These are phyloP conservation scores for Mareca strepera DNA, from an alignment of 2,797 vertebrate species.

Conservation along the genomic window DNA sequence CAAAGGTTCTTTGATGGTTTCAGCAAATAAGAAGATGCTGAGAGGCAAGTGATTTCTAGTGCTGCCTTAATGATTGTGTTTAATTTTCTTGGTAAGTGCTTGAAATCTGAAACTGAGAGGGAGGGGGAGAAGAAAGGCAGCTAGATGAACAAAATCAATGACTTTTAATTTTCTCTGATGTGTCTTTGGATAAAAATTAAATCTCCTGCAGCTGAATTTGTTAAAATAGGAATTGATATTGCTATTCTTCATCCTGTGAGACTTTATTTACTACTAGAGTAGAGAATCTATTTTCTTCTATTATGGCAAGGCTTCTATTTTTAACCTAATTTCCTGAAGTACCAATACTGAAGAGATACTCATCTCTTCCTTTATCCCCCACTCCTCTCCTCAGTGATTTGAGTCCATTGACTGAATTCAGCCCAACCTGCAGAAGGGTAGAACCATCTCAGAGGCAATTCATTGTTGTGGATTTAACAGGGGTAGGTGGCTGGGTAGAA, in stretches of 20 bases:
- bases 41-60: not conserved
- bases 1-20: not conserved
- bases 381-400: not conserved
- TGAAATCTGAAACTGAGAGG: not conserved
- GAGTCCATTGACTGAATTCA: not conserved
- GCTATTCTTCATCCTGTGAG: conserved; percentile 7
- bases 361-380: not conserved
- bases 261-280: conserved; percentile 22
- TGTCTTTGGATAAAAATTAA: conserved; percentile 54
- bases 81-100: conserved; percentile 13
- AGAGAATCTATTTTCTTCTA: conserved; percentile 4
- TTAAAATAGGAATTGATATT: conserved; percentile 49
- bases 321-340: conserved; percentile 13
- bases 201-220: not conserved
- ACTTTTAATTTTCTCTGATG: conserved; percentile 62
- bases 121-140: not conserved
- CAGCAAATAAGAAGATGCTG: not conserved
- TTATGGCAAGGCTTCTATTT: not conserved
- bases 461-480: not conserved
- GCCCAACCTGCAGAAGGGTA: not conserved
- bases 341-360: not conserved
- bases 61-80: not conserved
- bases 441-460: not conserved
- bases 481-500: not conserved
- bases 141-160: conserved; percentile 32